Base-by-base conservation (phyloP, 2,113 vertebrate species). In the Elgaria multicarinata region DNA sequence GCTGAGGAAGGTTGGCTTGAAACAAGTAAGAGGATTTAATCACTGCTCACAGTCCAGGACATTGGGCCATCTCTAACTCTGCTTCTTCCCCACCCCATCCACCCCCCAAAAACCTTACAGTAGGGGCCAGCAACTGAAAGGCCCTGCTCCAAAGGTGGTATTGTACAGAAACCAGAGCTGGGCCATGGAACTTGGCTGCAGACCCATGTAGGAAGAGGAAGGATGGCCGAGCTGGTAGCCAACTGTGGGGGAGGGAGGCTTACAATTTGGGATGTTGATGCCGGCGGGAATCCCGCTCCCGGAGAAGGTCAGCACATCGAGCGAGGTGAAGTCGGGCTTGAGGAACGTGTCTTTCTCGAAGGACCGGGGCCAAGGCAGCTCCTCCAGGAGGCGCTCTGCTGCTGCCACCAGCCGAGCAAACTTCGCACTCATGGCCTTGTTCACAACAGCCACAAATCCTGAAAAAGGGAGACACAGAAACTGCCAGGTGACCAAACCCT, bases 181-280 rank as follows among this genome's bases (percentile, higher is more conserved):
- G 0, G 22, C 50, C 1, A 53, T 10, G 10, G 50, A 10, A 12
- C 58, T 20, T 62, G 58, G 16, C 58, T 22, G 58, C 3, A 62
- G 58, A 22, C 58, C 58, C 58, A 4, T 20, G n/a, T 33, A 9
- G 69, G 12, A n/a, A 71, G 58, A 20, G 58, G 58, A 20, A 2
- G 18, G 1, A 2, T 22, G 58, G 18, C 20, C 36, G 12, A 66
- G 36, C 20, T 14, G 16, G 13, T 0, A 0, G 36, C 66, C 5
- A 20, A 71, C n/a, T n/a, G n/a, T n/a, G n/a, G n/a, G n/a, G n/a
- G n/a, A 33, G 36, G 1, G 44, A n/a, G 16, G 44, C 97, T 97
- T 92, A 99, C 98, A 99, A 96, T 99, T 99, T 46, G 98, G 98
- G 94, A 99, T 99, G 95, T 98, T 99, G 95, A 99, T 99, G 87